Base-by-base conservation (phyloP, 2,113 vertebrate species). In the Neotoma lepida region DNA sequence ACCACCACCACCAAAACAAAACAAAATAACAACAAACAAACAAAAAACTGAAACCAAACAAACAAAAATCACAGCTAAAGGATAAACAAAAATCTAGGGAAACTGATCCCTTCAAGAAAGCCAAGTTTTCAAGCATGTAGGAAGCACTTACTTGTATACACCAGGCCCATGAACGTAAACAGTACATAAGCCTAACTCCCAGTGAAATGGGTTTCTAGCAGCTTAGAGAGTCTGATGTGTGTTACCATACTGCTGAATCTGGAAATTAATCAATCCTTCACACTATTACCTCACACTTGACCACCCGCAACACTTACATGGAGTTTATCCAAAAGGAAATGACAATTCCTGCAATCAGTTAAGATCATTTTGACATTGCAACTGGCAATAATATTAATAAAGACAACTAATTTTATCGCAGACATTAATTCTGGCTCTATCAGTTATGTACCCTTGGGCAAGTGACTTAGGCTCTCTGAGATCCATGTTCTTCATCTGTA, bases 401-500 rank as follows among this genome's bases (percentile, higher is more conserved):
- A 87, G 84, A 66, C 51, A 73, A 92, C 39, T 46, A 13, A 14
- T 77, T 86, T 94, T 33, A 89, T 74, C 78, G 76, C 0, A 22
- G n/a, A 46, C 28, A 39, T 86, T 61, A 66, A 97, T 76, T 96
- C 71, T 39, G 63, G 8, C 30, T 93, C 70, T 73, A 5, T 0
- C 4, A 24, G 28, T 51, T 81, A 4, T 18, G 15, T 58, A 71
- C 35, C 93, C 46, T 71, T 56, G 54, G 71, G 86, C 61, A 74
- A 81, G 33, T 35, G 39, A 63, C 9, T 39, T 15, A 15, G 86
- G 73, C 61, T 86, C 63, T 84, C 76, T 18, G 22, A 88, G 68
- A 63, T 68, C 51, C 68, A 71, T 46, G 78, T 86, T 84, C 86
- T 74, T 92, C 90, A 85, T 85, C 58, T 86, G 58, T 87, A 88